Conservation (phyloP, 2,888 invertebrate species). For the Fissipunctia ypsillon region DNA sequence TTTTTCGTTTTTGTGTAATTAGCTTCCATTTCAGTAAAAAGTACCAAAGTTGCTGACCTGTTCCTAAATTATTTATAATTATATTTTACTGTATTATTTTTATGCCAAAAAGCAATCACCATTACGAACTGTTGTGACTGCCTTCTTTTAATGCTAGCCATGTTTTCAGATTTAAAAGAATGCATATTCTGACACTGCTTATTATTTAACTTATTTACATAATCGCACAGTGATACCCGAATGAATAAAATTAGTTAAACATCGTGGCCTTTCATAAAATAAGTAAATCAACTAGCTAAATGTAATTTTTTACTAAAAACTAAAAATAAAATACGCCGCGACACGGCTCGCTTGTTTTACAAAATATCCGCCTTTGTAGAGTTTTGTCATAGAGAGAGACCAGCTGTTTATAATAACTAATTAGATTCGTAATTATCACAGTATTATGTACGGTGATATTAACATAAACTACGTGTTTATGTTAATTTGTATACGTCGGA, state of each 20-base stretch:
- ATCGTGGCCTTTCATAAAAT: slow-evolving; percentile 30
- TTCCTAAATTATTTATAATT: slow-evolving; percentile 34
- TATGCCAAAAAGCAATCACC: slow-evolving; percentile 48
- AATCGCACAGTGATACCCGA: slow-evolving; percentile 32
- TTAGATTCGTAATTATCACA: slow-evolving; percentile 66
- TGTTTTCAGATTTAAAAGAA: slow-evolving; percentile 29
- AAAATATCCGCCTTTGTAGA: slow-evolving; percentile 57
- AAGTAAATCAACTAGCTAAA: slow-evolving; percentile 37
- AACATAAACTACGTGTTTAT: slow-evolving; percentile 59
- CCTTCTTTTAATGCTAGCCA: slow-evolving; percentile 13
- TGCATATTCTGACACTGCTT: slow-evolving; percentile 29
- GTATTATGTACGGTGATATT: slow-evolving; percentile 55
- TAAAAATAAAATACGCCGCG: slow-evolving; percentile 27
- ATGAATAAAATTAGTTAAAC: slow-evolving; percentile 58
- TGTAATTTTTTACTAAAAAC: slow-evolving; percentile 22
- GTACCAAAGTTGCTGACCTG: neutral
- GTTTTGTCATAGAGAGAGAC: slow-evolving; percentile 60
- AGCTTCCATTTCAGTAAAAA: slow-evolving; percentile 2
- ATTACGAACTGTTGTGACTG: slow-evolving; percentile 26
- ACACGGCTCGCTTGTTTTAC: slow-evolving; percentile 55
- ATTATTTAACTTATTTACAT: slow-evolving; percentile 30
- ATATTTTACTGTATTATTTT: slow-evolving; percentile 38
- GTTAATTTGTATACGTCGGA: slow-evolving; percentile 52
- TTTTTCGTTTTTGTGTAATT: slow-evolving; percentile 3
- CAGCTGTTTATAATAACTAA: slow-evolving; percentile 64